Evolutionary conservation across 2,888 invertebrate genomes (phyloP).

Genomic region (Drosophila sordidula): DNA sequence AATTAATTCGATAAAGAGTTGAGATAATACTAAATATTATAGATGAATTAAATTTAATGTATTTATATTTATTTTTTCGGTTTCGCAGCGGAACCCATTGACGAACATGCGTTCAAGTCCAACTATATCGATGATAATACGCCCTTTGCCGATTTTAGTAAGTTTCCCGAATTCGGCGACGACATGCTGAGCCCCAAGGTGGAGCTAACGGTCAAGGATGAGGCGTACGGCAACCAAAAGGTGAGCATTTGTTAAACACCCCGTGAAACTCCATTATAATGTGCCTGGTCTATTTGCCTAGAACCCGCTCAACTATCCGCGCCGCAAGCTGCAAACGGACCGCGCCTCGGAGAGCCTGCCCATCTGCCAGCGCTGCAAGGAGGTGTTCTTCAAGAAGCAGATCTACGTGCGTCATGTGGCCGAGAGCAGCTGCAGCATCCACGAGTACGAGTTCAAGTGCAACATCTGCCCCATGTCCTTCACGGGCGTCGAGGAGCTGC

Average conservation of each 20-base stretch:
- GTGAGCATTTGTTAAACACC: slow-evolving; percentile 11
- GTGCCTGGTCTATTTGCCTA: slow-evolving; percentile 22
- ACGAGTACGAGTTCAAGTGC: slow-evolving; percentile 83
- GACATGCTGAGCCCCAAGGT: slow-evolving; percentile 70
- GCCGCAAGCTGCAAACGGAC: slow-evolving; percentile 80
- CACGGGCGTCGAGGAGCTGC: slow-evolving; percentile 78
- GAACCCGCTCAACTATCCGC: slow-evolving; percentile 76
- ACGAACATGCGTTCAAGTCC: slow-evolving; percentile 69
- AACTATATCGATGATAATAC: slow-evolving; percentile 72
- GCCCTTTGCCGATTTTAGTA: slow-evolving; percentile 74
- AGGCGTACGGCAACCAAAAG: slow-evolving; percentile 60
- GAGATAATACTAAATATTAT: slow-evolving; percentile 4
- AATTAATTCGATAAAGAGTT: slow-evolving; percentile 25
- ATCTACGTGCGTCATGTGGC: slow-evolving; percentile 80
- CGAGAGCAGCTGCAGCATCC: slow-evolving; percentile 77
- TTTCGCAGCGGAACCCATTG: slow-evolving; percentile 71
- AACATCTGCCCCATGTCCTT: slow-evolving; percentile 83
- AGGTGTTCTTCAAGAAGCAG: slow-evolving; percentile 83
- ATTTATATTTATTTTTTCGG: slow-evolving; percentile 4
- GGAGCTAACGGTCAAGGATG: slow-evolving; percentile 67
- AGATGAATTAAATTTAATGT: slow-evolving; percentile 8
- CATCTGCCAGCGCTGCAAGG: slow-evolving; percentile 82
- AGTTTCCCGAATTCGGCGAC: slow-evolving; percentile 58
- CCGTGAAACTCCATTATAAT: neutral
- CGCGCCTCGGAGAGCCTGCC: slow-evolving; percentile 77